Percentiles rank a stretch among this genome's conserved stretches.
These are phyloP conservation scores for Pachymerium ferrugineum DNA, from an alignment of 2,888 invertebrate species.

Conservation along the genomic window DNA sequence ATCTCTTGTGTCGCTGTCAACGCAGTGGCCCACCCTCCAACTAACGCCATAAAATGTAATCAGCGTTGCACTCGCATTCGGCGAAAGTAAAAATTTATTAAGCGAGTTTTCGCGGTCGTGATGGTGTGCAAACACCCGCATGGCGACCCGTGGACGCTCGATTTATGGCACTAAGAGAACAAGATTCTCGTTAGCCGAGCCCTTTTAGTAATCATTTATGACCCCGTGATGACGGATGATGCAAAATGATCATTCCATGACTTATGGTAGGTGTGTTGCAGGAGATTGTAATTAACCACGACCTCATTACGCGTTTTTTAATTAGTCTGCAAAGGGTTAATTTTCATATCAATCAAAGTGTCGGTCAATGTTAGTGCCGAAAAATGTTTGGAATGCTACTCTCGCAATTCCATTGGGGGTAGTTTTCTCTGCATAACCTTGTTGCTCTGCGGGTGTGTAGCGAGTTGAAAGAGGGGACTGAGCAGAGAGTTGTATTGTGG, in stretches of 20 bases:
- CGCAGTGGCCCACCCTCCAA: not conserved
- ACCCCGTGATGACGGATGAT: too few relatives aligned
- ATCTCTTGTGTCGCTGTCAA: slow-evolving; percentile 1
- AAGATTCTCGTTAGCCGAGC: not conserved
- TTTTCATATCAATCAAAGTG: too few relatives aligned
- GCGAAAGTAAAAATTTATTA: not conserved
- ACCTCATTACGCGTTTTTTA: too few relatives aligned
- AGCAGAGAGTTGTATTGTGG: not conserved
- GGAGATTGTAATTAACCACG: too few relatives aligned
- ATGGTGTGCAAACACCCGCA: slow-evolving; percentile 18
- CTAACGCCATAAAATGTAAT: slow-evolving; percentile 15
- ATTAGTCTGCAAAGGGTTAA: not conserved
- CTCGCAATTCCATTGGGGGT: not conserved
- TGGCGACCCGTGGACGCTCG: not conserved
- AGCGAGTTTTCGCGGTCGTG: slow-evolving; percentile 18
- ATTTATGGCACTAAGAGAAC: not conserved
- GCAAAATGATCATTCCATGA: not conserved
- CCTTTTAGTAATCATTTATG: not conserved
- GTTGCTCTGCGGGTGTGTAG: slow-evolving; percentile 1
- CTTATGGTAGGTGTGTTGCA: not conserved
- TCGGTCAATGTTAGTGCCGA: too few relatives aligned
- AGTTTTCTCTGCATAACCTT: not conserved
- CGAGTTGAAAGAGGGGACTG: not conserved
- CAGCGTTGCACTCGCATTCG: slow-evolving; percentile 6
- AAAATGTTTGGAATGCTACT: not conserved